Evolutionary conservation across 2,797 vertebrate species (phyloP).

Genomic region (Antrozous pallidus): DNA sequence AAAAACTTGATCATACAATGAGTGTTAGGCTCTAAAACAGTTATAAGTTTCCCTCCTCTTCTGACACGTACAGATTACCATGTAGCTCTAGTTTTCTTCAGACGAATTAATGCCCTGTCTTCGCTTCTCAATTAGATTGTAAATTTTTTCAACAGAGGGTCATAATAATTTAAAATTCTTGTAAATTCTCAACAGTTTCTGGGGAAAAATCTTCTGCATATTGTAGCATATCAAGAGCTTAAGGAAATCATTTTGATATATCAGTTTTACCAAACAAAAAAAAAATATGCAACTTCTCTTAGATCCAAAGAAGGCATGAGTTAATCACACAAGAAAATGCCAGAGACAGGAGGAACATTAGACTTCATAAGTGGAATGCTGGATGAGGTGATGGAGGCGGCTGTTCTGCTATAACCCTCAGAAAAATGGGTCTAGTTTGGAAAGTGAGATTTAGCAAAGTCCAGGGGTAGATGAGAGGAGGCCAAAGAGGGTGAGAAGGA

Average conservation of each 20-base stretch:
- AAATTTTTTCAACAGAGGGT: neutral
- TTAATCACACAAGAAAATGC: neutral
- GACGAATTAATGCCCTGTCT: neutral
- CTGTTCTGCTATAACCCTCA: fast-evolving
- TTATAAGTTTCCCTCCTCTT: neutral
- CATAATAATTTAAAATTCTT: neutral
- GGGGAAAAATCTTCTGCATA: neutral
- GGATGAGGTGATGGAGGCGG: neutral
- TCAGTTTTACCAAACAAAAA: neutral
- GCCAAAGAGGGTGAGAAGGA: neutral
- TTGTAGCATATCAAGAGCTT: neutral
- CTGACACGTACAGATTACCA: neutral
- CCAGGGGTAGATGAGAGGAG: neutral
- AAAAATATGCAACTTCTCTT: neutral
- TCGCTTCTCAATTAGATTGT: neutral
- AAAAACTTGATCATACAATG: neutral
- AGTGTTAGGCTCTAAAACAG: neutral
- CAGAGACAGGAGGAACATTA: neutral
- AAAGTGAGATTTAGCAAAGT: neutral
- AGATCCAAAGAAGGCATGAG: neutral
- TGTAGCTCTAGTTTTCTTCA: neutral
- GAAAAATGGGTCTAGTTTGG: neutral
- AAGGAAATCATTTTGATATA: neutral
- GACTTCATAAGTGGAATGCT: neutral
- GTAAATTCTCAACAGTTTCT: neutral